Evolutionary conservation across 2,113 vertebrate species (phyloP), one percentile per base, ranked within the genome.

Genomic region (Centropus unirufus): DNA sequence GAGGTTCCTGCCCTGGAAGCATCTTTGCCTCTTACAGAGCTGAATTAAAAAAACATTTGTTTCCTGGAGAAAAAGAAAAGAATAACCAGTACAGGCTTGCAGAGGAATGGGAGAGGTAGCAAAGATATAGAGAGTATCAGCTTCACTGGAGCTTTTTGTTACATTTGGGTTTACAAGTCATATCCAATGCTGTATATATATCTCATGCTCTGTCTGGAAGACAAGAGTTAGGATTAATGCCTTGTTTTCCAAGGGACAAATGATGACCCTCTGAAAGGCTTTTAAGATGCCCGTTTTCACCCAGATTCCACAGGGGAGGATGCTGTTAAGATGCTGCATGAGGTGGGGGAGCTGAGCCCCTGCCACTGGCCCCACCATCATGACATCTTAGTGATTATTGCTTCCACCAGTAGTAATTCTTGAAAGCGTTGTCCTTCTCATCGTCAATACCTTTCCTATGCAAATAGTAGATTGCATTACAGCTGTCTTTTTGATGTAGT

Each of bases 21-120:
- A 54, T 19, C 40, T 44, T 67, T 61, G 52, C 19, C 19, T 83
- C 64, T 63, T 70, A 12, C 0, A 74, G 24, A 40, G 14, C 24
- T 66, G 79, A 92, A 89, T 83, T 69, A n/a, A 88, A 89, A 77
- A 89, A 77, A 5, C 7, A 23, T 90, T 87, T 89, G 4, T 76
- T 47, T 85, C 32, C 44, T 24, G 26, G 5, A 18, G 52, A 6
- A 20, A 72, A 81, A 51, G 9, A 26, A 16, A 46, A 40, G 6
- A 49, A 80, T 19, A 61, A 81, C 6, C 47, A 86, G 59, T 55
- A 72, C 5, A 22, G 39, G 39, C 23, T 87, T 26, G 32, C 12
- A 52, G 51, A 72, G 42, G 68, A 39, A 14, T 14, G 14, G 61
- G 49, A 64, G 39, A 83, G 18, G 72, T 15, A 59, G 21, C 4